These are phyloP conservation scores for Tipula lateralis DNA, from an alignment of 2,888 invertebrate species.

Conservation along the genomic window DNA sequence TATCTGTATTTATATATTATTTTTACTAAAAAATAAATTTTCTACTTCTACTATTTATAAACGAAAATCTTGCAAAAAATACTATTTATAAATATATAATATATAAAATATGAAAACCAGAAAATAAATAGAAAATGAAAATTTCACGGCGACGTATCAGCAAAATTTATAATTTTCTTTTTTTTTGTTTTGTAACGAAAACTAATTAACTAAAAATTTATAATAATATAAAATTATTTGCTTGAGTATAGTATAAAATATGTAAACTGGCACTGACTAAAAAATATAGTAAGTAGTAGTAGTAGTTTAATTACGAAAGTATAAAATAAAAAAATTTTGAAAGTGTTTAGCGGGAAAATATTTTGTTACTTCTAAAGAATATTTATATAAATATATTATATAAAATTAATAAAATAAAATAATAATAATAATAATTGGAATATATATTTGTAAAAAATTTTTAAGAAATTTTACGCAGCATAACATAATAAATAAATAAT, in stretches of 20 bases:
- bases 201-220: not conserved
- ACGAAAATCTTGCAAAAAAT: not conserved
- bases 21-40: not conserved
- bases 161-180: not conserved
- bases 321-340: not conserved
- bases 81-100: slow-evolving; percentile 13
- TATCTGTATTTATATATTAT: not conserved
- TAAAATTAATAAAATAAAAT: not conserved
- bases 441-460: not conserved
- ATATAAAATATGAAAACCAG: not conserved
- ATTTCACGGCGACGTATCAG: not conserved
- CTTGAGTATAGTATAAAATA: not conserved
- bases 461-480: not conserved
- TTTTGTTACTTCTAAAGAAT: not conserved
- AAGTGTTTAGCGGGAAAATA: slow-evolving; percentile 24
- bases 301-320: not conserved
- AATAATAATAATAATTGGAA: not conserved
- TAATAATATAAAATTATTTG: not conserved
- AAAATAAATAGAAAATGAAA: not conserved
- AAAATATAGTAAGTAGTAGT: not conserved
- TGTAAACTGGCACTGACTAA: slow-evolving; percentile 19
- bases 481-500: slow-evolving; percentile 13
- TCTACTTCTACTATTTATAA: slow-evolving; percentile 16
- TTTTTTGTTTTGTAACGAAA: not conserved
- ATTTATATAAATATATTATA: not conserved